phyloP scores from a whole-genome alignment of 2,113 vertebrate genomes.

The Caretta caretta region DNA sequence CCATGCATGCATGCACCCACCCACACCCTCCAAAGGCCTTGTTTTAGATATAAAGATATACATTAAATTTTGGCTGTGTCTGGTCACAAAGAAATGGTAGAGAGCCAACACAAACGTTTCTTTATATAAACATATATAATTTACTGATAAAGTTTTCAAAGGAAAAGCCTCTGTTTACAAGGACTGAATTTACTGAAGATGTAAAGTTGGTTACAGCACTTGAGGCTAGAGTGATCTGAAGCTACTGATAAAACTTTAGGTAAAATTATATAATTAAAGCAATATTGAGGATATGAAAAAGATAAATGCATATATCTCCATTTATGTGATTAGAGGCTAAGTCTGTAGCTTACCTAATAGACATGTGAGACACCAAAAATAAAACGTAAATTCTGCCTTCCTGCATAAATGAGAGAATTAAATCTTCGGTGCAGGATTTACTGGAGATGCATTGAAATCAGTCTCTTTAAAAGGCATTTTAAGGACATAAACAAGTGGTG shows the following conservation, averaged over 20 bases:
- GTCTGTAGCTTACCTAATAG: constrained; percentile 40
- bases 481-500: constrained; percentile 79
- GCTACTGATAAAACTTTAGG: constrained; percentile 57
- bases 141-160: constrained; percentile 6
- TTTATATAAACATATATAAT: neutral
- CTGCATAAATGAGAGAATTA: constrained; percentile 67
- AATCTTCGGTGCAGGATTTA: constrained; percentile 72
- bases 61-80: neutral
- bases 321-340: constrained; percentile 31
- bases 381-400: constrained; percentile 57
- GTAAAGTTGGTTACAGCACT: constrained; percentile 42
- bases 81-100: neutral
- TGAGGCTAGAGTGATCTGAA: constrained; percentile 30
- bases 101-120: neutral
- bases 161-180: constrained; percentile 8
- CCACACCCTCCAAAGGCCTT: neutral
- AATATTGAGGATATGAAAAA: constrained; percentile 44
- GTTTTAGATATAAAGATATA: neutral
- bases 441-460: constrained; percentile 75
- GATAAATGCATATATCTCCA: neutral
- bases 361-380: constrained; percentile 40
- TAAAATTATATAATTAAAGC: constrained; percentile 74
- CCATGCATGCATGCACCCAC: neutral
- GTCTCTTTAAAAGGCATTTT: constrained; percentile 80
- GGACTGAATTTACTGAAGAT: constrained; percentile 28